phyloP scores from a whole-genome alignment of 1,140 invertebrate species.

The Penaeus vannamei region DNA sequence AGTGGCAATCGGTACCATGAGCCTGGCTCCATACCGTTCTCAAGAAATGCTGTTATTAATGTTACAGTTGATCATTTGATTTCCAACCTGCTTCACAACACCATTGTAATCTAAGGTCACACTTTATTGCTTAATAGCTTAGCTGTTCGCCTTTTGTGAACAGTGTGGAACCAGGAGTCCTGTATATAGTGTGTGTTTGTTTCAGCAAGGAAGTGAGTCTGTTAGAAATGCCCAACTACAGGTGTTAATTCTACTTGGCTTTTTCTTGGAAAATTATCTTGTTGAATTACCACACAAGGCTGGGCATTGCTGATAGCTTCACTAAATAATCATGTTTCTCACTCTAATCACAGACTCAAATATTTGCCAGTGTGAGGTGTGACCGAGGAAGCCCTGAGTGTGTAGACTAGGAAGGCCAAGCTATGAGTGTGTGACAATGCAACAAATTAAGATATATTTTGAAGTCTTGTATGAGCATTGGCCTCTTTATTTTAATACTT shows the following conservation, averaged over 20 bases:
- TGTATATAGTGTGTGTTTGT: slow-evolving; percentile 64
- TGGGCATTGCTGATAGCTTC: slow-evolving; percentile 43
- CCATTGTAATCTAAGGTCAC: slow-evolving; percentile 65
- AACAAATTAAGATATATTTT: slow-evolving; percentile 64
- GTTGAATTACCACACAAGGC: not conserved
- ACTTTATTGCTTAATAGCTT: slow-evolving; percentile 60
- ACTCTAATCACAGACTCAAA: slow-evolving; percentile 62
- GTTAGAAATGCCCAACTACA: no score
- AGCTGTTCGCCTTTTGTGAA: slow-evolving; percentile 65
- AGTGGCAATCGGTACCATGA: slow-evolving; percentile 64
- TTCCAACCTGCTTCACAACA: slow-evolving; percentile 63
- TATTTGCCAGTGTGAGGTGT: slow-evolving; percentile 66
- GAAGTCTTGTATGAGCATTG: slow-evolving; percentile 63
- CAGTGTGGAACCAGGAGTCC: slow-evolving; percentile 65
- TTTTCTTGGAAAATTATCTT: no score
- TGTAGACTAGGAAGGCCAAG: slow-evolving; percentile 65
- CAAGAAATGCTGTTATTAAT: slow-evolving; percentile 64
- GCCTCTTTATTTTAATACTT: slow-evolving; percentile 59
- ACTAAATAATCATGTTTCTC: slow-evolving; percentile 54
- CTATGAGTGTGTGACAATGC: slow-evolving; percentile 64
- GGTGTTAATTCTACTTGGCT: no score
- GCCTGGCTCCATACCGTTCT: slow-evolving; percentile 66
- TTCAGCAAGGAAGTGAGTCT: slow-evolving; percentile 36
- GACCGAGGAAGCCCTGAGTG: slow-evolving; percentile 65
- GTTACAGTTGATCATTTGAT: slow-evolving; percentile 60